These are phyloP conservation scores for Hypselothyrea guttata DNA, from an alignment of 2,888 invertebrate species.

Conservation along the genomic window DNA sequence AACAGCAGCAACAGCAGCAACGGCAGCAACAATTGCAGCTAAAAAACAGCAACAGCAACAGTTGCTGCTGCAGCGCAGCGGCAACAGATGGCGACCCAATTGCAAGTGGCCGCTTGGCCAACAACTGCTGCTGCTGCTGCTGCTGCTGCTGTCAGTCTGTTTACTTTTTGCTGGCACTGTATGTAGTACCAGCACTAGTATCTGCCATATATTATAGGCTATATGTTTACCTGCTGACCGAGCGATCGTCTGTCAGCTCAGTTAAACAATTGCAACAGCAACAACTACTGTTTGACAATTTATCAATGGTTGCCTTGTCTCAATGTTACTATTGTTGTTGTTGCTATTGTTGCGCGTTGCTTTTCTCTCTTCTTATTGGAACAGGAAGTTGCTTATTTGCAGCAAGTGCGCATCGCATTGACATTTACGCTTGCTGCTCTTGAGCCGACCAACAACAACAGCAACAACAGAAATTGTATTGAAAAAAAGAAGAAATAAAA, in stretches of 20 bases:
- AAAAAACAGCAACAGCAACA: constrained; percentile 23
- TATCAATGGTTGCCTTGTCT: constrained; percentile 67
- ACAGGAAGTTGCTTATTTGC: constrained; percentile 74
- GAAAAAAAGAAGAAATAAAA: too few relatives aligned
- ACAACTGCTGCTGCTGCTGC: too few relatives aligned
- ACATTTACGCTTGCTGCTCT: constrained; percentile 67
- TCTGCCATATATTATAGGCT: too few relatives aligned
- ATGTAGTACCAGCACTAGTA: too few relatives aligned
- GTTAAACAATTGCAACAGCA: constrained; percentile 25
- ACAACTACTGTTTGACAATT: constrained; percentile 72
- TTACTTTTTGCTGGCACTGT: constrained; percentile 66
- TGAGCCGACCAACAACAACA: too few relatives aligned
- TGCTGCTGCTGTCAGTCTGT: constrained; percentile 55
- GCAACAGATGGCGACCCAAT: constrained; percentile 73
- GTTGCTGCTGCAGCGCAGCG: too few relatives aligned
- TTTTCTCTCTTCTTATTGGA: constrained; percentile 62
- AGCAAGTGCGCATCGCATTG: constrained; percentile 70
- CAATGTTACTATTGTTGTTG: constrained; percentile 16
- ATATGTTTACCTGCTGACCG: constrained; percentile 60
- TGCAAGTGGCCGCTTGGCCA: constrained; percentile 47
- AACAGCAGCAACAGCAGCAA: constrained; percentile 31
- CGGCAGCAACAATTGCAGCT: constrained; percentile 22
- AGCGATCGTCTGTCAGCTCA: constrained; percentile 53
- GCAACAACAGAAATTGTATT: too few relatives aligned
- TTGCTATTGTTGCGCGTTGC: constrained; percentile 28